A percentile compares a stretch with the other conserved stretches of the same genome.
These are phyloP conservation scores for Phaethornis superciliosus DNA, from an alignment of 2,113 vertebrate species.

Conservation along the genomic window DNA sequence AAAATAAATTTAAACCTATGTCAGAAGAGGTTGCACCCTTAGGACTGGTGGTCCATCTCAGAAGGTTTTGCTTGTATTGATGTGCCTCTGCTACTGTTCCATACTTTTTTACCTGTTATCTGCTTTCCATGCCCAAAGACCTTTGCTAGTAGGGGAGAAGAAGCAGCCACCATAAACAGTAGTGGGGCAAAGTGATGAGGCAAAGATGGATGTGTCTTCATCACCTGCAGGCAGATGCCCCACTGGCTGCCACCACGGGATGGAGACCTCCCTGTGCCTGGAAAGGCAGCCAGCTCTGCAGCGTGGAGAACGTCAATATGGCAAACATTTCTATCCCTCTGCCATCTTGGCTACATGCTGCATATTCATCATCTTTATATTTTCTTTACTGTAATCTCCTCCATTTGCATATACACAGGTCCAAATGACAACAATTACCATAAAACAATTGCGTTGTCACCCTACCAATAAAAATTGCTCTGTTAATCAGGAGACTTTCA, in stretches of 20 bases:
- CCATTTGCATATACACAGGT: slow-evolving; percentile 48
- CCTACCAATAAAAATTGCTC: slow-evolving; percentile 70
- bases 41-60: background rate
- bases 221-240: background rate
- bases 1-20: background rate
- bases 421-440: slow-evolving; percentile 73
- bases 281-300: background rate
- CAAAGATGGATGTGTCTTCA: accelerated
- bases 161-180: background rate
- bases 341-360: background rate
- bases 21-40: background rate
- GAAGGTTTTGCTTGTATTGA: background rate
- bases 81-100: background rate
- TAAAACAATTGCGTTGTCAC: slow-evolving; percentile 67
- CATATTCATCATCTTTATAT: slow-evolving; percentile 59
- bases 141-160: background rate
- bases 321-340: background rate
- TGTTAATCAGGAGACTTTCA: slow-evolving; percentile 66
- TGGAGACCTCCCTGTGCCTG: background rate
- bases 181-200: background rate
- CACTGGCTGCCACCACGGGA: accelerated
- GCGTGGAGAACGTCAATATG: accelerated
- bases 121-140: background rate
- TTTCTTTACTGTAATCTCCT: slow-evolving; percentile 66
- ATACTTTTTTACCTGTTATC: background rate